phyloP scores from a whole-genome alignment of 2,113 vertebrate species.

The Hippocampus comes region DNA sequence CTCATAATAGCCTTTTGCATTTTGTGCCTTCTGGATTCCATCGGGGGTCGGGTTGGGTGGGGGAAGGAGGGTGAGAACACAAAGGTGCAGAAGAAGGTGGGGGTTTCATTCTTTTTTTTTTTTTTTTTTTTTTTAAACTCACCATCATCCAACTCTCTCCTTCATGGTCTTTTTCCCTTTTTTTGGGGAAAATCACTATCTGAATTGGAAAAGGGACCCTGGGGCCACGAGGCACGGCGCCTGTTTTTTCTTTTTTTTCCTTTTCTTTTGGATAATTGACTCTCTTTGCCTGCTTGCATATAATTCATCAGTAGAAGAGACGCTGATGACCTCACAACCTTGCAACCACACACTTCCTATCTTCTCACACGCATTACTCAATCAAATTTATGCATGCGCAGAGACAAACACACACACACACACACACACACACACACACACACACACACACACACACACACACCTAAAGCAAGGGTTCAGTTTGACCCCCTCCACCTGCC shows the following conservation, averaged over 20 bases:
- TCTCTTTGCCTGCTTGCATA: conserved; percentile 97
- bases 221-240: conserved; percentile 83
- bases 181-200: conserved; percentile 83
- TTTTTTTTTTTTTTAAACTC: conserved; percentile 19
- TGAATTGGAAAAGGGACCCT: conserved; percentile 87
- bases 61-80: not conserved
- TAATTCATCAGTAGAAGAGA: conserved; percentile 89
- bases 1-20: conserved; percentile 72
- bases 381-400: conserved; percentile 46
- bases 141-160: conserved; percentile 54
- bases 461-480: conserved; percentile 6
- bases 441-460: not conserved
- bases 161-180: conserved; percentile 63
- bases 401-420: conserved; percentile 8
- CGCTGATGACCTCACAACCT: conserved; percentile 72
- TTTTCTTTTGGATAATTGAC: conserved; percentile 90
- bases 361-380: conserved; percentile 33
- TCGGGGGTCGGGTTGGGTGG: conserved; percentile 15
- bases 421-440: no score
- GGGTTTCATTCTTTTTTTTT: conserved; percentile 36
- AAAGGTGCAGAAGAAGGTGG: conserved; percentile 39
- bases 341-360: conserved; percentile 39
- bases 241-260: conserved; percentile 67
- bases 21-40: conserved; percentile 64
- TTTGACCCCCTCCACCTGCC: conserved; percentile 23